Conservation (phyloP, 2,888 invertebrate species). For the Lycocerus yunnanus region DNA sequence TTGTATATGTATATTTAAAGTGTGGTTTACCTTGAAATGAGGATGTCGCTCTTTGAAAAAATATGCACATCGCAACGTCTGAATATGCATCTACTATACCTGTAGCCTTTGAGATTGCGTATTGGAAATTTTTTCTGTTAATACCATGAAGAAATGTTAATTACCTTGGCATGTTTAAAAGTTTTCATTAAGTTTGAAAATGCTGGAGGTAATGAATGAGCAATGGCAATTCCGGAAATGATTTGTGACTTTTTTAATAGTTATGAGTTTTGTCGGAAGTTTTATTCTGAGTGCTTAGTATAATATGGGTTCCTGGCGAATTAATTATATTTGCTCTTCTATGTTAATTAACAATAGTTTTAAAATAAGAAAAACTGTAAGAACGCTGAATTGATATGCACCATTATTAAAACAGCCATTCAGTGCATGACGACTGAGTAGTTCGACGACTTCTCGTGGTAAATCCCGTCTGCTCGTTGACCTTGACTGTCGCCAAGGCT, state of each 20-base stretch:
- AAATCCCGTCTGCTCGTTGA: slow-evolving; percentile 34
- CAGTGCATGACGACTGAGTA: slow-evolving; percentile 33
- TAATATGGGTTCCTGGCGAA: not conserved
- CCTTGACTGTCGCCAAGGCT: slow-evolving; percentile 36
- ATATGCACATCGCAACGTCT: not conserved
- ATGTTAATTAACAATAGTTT: slow-evolving; percentile 20
- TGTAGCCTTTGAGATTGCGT: not conserved
- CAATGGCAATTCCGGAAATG: not conserved
- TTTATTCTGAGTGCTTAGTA: slow-evolving; percentile 3
- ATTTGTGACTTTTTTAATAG: slow-evolving; percentile 3
- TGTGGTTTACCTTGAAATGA: not conserved
- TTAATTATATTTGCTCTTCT: slow-evolving; percentile 16
- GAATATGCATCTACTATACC: not conserved
- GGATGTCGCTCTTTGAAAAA: slow-evolving; percentile 1
- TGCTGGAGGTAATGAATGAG: not conserved
- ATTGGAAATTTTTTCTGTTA: not conserved
- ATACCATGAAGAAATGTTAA: not conserved
- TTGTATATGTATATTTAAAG: not conserved
- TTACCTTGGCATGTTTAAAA: not conserved
- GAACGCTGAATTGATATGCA: slow-evolving; percentile 21
- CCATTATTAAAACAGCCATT: slow-evolving; percentile 32
- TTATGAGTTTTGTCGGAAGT: slow-evolving; percentile 13
- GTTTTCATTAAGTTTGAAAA: not conserved
- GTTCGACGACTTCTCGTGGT: slow-evolving; percentile 34
- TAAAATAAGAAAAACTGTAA: slow-evolving; percentile 13